Base-by-base conservation (phyloP, 2,888 invertebrate genomes). In the Micoletzkya japonica region DNA sequence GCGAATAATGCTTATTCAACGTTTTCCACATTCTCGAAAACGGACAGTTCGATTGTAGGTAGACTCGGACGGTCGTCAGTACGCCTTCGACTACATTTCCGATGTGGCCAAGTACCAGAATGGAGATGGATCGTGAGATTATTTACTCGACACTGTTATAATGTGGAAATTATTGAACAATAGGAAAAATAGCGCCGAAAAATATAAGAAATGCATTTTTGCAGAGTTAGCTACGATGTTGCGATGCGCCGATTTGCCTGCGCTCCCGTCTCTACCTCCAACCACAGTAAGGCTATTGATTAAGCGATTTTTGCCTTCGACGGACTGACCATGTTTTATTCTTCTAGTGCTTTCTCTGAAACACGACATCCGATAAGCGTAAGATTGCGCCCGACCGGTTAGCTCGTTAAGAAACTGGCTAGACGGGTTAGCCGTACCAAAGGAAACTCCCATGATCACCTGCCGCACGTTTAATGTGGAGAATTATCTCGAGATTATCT, bases 61-160 rank as follows among this genome's bases (percentile, higher is more conserved):
- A 2, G 54, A 60, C 17, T 69, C 73, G 10, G 71, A 75, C 54
- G 75, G 76, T 7, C 73, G 74, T 7, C 81, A 80, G 70, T 81
- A 77, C 58, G 83, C 83, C 0, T 84, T 84, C 71, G 84, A 84
- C 72, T 84, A 84, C 72, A 81, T 84, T 56, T 76, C 76, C 37
- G 80, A 82, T 57, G 70, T 84, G 30, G 73, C 74, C 24, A 83
- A 82, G 73, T 73, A 70, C 26, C 26, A 75, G 26, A 61, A 76
- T 32, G 72, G 50, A 1, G 75, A 81, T 54, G 81, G 81, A 72
- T 66, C 67, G 64, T 66, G n/a, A 66, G 64, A 34, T 58, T 3
- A n/a, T n/a, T n/a, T 10, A 28, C 17, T 59, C 0, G 1, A 14
- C 57, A 0, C 37, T 24, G 2, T 28, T 10, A 2, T 32, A 30